Conservation (phyloP, 2,888 invertebrate species). For the Nomada flava region DNA sequence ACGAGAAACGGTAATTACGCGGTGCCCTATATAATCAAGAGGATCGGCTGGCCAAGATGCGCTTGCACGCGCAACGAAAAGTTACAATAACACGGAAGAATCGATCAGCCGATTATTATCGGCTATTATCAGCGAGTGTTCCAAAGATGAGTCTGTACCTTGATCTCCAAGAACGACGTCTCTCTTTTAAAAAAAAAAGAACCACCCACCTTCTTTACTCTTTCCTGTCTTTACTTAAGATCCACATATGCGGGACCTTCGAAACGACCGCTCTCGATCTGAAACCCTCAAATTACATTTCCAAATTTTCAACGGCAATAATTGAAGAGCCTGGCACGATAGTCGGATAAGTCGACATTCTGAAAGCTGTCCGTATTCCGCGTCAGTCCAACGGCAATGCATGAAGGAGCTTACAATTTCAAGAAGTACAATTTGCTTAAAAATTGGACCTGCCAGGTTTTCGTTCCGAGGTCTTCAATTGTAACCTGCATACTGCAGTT, state of each 20-base stretch:
- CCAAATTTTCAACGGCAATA: too few relatives aligned
- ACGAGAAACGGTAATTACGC: slow-evolving; percentile 60
- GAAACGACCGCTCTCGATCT: not conserved
- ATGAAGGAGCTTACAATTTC: too few relatives aligned
- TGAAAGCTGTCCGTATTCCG: not conserved
- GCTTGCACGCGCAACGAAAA: slow-evolving; percentile 21
- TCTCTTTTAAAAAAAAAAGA: not conserved
- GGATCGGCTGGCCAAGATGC: slow-evolving; percentile 12
- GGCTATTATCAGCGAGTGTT: slow-evolving; percentile 34
- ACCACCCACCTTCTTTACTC: not conserved
- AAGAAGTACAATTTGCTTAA: too few relatives aligned
- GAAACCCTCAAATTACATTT: too few relatives aligned
- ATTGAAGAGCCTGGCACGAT: too few relatives aligned
- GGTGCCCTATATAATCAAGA: slow-evolving; percentile 50
- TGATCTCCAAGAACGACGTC: not conserved
- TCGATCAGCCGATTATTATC: slow-evolving; percentile 41
- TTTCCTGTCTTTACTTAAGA: not conserved
- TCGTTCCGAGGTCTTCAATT: too few relatives aligned
- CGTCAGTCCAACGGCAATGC: not conserved
- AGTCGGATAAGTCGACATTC: too few relatives aligned
- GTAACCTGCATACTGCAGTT: not conserved
- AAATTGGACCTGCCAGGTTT: too few relatives aligned
- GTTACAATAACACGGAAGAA: slow-evolving; percentile 47
- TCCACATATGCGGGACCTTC: not conserved
- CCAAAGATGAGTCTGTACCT: slow-evolving; percentile 7